phyloP scores from a whole-genome alignment of 2,888 invertebrate species.

The Cephonodes hylas region DNA sequence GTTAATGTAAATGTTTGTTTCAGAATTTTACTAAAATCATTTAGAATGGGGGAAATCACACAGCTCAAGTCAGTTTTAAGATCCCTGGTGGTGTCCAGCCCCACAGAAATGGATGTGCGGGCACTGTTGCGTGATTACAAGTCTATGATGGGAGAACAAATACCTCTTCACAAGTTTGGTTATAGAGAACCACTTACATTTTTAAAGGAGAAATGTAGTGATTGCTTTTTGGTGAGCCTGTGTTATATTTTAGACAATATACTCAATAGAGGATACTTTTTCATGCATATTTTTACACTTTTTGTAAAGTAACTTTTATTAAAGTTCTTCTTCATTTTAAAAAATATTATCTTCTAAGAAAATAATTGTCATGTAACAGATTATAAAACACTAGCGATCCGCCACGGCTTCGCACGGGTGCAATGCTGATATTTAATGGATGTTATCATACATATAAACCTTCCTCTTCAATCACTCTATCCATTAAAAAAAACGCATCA shows the following conservation, averaged over 20 bases:
- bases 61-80: slow-evolving; percentile 56
- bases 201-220: slow-evolving; percentile 55
- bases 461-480: too few relatives aligned
- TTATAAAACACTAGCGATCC: too few relatives aligned
- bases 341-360: too few relatives aligned
- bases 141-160: slow-evolving; percentile 49
- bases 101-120: slow-evolving; percentile 57
- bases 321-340: too few relatives aligned
- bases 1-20: not conserved
- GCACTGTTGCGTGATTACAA: slow-evolving; percentile 59
- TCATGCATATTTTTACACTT: too few relatives aligned
- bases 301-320: too few relatives aligned
- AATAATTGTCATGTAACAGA: too few relatives aligned
- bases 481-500: too few relatives aligned
- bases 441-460: too few relatives aligned
- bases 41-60: slow-evolving; percentile 54
- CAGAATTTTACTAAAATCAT: not conserved
- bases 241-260: not conserved
- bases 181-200: slow-evolving; percentile 53
- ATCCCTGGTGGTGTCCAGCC: slow-evolving; percentile 67
- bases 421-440: too few relatives aligned
- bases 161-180: slow-evolving; percentile 56
- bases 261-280: too few relatives aligned
- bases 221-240: slow-evolving; percentile 62
- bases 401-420: too few relatives aligned